A percentile compares a stretch with the other conserved stretches of the same genome.
These are phyloP conservation scores for Prietella phreatophila DNA, from an alignment of 2,113 vertebrate genomes.

Conservation along the genomic window DNA sequence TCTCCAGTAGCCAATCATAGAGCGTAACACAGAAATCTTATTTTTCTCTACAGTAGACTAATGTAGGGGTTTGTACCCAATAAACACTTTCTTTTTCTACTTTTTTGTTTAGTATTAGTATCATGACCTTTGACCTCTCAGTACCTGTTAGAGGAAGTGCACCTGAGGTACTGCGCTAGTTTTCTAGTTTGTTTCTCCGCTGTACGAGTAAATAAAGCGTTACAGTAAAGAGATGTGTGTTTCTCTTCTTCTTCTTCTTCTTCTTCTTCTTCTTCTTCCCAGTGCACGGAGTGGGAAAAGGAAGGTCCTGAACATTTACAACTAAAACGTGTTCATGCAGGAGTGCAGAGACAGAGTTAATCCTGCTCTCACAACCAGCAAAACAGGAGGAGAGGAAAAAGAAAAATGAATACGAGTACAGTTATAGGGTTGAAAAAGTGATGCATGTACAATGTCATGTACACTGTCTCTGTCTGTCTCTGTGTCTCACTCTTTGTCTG, in stretches of 20 bases:
- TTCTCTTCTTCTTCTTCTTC: background rate
- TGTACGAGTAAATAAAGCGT: constrained; percentile 7
- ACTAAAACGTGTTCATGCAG: background rate
- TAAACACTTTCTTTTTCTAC: background rate
- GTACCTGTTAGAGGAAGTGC: background rate
- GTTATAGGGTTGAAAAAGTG: too few species aligned
- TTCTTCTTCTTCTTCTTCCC: background rate
- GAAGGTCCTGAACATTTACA: background rate
- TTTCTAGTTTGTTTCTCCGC: constrained; percentile 1
- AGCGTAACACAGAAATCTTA: constrained; percentile 39
- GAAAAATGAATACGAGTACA: background rate
- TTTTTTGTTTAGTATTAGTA: background rate
- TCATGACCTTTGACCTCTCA: constrained; percentile 4
- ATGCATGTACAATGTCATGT: too few species aligned
- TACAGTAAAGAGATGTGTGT: background rate
- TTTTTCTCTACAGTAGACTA: constrained; percentile 53
- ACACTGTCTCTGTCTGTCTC: background rate
- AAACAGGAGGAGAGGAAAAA: background rate
- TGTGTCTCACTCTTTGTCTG: background rate
- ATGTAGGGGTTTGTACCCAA: constrained; percentile 39
- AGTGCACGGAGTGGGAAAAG: background rate
- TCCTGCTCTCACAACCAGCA: background rate
- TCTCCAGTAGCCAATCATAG: constrained; percentile 35
- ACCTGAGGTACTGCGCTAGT: background rate
- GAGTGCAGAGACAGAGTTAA: background rate